A percentile compares a stretch with the other conserved stretches of the same genome.
These are phyloP conservation scores for Cyrtorhinus lividipennis DNA, from an alignment of 1,140 invertebrate genomes.

Conservation along the genomic window DNA sequence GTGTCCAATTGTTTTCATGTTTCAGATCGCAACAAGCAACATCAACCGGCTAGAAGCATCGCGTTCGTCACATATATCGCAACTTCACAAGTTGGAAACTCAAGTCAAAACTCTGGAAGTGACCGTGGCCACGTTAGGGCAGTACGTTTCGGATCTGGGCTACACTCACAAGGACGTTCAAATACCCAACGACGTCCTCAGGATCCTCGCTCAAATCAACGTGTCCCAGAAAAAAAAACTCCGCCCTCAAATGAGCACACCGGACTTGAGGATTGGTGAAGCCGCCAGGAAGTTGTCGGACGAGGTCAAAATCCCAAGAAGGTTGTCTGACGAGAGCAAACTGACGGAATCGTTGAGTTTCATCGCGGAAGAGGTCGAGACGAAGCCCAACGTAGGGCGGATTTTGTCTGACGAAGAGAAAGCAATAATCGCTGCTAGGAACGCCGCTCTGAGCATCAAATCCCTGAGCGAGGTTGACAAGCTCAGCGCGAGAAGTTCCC, in stretches of 20 bases:
- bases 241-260: slow-evolving; percentile 32
- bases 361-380: not conserved
- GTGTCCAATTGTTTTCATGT: too few relatives aligned
- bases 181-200: slow-evolving; percentile 45
- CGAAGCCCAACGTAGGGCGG: slow-evolving; percentile 4
- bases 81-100: slow-evolving; percentile 42
- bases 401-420: slow-evolving; percentile 14
- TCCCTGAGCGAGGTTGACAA: not conserved
- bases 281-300: slow-evolving; percentile 28
- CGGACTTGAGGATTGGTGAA: slow-evolving; percentile 33
- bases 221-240: slow-evolving; percentile 32
- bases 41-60: slow-evolving; percentile 44
- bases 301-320: not conserved
- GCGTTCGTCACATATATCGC: slow-evolving; percentile 39
- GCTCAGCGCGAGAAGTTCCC: not conserved
- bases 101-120: slow-evolving; percentile 47
- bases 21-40: slow-evolving; percentile 42
- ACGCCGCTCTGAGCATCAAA: not conserved
- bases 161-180: slow-evolving; percentile 43
- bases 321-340: not conserved
- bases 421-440: slow-evolving; percentile 1
- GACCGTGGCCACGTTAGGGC: slow-evolving; percentile 42
- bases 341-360: not conserved
- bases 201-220: slow-evolving; percentile 43
- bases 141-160: slow-evolving; percentile 42